phyloP scores from a whole-genome alignment of 2,888 invertebrate genomes.

The Agonopterix heracliana region DNA sequence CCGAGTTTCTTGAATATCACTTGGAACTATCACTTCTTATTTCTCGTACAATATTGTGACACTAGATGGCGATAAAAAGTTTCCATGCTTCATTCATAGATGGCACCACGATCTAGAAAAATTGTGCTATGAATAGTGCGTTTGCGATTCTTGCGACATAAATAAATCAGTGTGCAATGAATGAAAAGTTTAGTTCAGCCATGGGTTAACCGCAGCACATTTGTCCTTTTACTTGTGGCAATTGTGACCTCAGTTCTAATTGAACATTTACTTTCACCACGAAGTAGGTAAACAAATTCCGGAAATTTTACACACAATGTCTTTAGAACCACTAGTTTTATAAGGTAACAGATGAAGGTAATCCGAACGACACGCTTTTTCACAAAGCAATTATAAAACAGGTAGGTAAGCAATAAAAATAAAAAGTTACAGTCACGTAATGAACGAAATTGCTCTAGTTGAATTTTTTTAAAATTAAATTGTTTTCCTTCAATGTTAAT shows the following conservation, averaged over 20 bases:
- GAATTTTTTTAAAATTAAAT: too few relatives aligned
- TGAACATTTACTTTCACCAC: constrained; percentile 52
- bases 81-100: constrained; percentile 22
- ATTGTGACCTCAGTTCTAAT: constrained; percentile 40
- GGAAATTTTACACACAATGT: constrained; percentile 54
- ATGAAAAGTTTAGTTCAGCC: constrained; percentile 15
- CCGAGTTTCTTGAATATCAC: constrained; percentile 6
- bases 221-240: constrained; percentile 30
- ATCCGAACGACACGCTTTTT: constrained; percentile 32
- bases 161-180: constrained; percentile 10
- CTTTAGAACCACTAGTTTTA: constrained; percentile 43
- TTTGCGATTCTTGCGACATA: constrained; percentile 1
- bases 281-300: constrained; percentile 54
- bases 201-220: constrained; percentile 17
- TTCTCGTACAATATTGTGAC: background rate
- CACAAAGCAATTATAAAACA: background rate
- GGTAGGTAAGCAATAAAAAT: background rate
- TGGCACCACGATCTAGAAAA: constrained; percentile 31
- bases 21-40: background rate
- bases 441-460: background rate
- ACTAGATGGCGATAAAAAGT: constrained; percentile 22
- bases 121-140: constrained; percentile 14
- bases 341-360: constrained; percentile 49
- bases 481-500: too few relatives aligned
- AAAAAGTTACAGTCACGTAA: background rate